Evolutionary conservation across 1,140 invertebrate genomes (phyloP), one percentile per base, ranked within the genome.

Genomic region (Aphidius ervi): DNA sequence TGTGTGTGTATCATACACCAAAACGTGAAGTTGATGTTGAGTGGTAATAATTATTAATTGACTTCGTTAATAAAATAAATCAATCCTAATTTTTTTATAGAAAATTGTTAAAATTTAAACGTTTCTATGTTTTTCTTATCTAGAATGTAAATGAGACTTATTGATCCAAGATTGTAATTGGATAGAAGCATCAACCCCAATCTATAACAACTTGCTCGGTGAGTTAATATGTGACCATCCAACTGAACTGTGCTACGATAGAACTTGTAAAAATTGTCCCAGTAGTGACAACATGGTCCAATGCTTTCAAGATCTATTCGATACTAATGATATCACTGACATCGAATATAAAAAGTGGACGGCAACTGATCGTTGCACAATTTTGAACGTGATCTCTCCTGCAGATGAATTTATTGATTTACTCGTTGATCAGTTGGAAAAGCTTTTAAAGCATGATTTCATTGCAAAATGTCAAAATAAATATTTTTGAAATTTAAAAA

Each of bases 391-490:
- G 23, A 31, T 31, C 23, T 31, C 23, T 31, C 23, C 23, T 31
- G 23, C 23, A 31, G 23, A 31, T 31, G 23, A 31, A 31, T 31
- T 31, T 31, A 31, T 31, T 31, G 23, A 31, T 31, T 31, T 31
- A 31, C 23, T 31, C 23, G 23, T 31, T 31, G 23, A 31, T 0
- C 23, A 31, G 1, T 31, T 31, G 23, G 23, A 31, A 31, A 31
- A 31, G 23, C 23, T 31, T 31, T 31, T 31, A 4, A 31, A 31
- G 4, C 23, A 31, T 31, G 23, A 65, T 52, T 69, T 65, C 49
- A 64, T 70, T 40, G 59, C 68, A 37, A 67, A 68, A 57, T n/a
- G 5, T 55, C n/a, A 55, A 43, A 40, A 39, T 8, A 10, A 39
- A 42, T 42, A 55, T 55, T 55, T 55, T n/a, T 43, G 42, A 6